Conservation (phyloP, 1,140 invertebrate species). For the Lordiphosa stackelbergi region DNA sequence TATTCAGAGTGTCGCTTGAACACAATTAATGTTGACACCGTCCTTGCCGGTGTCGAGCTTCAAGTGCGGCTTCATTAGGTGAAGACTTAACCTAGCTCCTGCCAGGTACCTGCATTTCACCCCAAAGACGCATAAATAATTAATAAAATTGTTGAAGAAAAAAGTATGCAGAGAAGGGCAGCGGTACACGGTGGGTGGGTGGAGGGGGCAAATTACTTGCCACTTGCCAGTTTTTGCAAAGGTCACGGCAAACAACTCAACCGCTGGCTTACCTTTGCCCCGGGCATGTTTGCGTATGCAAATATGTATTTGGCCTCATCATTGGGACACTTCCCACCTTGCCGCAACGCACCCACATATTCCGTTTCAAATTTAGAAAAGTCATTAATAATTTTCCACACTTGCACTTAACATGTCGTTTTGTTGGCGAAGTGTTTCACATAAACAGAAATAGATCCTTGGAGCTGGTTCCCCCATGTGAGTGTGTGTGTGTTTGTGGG, state of each 20-base stretch:
- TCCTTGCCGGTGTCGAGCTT: slow-evolving; percentile 25
- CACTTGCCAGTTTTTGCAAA: slow-evolving; percentile 37
- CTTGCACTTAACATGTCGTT: slow-evolving; percentile 63
- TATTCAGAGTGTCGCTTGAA: slow-evolving; percentile 61
- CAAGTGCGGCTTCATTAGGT: slow-evolving; percentile 65
- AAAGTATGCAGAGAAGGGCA: slow-evolving; percentile 25
- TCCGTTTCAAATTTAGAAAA: slow-evolving; percentile 76
- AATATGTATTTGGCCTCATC: slow-evolving; percentile 64
- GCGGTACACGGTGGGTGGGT: slow-evolving; percentile 32
- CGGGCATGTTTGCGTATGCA: slow-evolving; percentile 58
- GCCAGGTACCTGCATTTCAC: slow-evolving; percentile 46
- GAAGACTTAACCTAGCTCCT: slow-evolving; percentile 20
- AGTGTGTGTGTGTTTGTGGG: neutral
- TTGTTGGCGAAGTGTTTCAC: slow-evolving; percentile 5
- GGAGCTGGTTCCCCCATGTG: neutral
- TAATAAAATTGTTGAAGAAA: slow-evolving; percentile 56
- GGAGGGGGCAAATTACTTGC: slow-evolving; percentile 49
- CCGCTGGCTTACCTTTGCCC: slow-evolving; percentile 13
- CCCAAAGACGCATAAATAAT: slow-evolving; percentile 68
- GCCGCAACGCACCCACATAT: slow-evolving; percentile 67
- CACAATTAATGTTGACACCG: slow-evolving; percentile 70
- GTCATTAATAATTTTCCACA: slow-evolving; percentile 76
- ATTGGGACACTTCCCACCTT: slow-evolving; percentile 18
- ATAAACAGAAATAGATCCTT: slow-evolving; percentile 16
- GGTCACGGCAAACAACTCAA: slow-evolving; percentile 27